Evolutionary conservation across 2,113 vertebrate species (phyloP), one percentile per base, ranked within the genome.

Genomic region (Amphiprion ocellaris): DNA sequence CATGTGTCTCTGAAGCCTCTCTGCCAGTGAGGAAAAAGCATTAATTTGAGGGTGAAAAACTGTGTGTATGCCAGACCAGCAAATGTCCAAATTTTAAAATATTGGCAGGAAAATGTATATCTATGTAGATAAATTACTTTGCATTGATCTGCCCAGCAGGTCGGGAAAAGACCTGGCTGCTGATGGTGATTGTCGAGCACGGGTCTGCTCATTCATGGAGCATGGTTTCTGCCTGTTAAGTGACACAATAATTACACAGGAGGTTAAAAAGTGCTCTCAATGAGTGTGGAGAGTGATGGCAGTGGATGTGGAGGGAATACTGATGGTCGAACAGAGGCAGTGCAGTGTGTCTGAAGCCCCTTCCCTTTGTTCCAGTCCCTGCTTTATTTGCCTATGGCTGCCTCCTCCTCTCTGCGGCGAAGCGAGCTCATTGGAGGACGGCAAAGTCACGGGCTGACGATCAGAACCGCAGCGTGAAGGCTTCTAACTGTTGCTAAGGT

Each of bases 221-320:
- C 67, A 7, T 62, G 72, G 69, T 90, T 89, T 79, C 81, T 86
- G 88, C 71, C 84, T 84, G 91, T 90, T 79, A 92, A 92, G 53
- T 92, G 93, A 94, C 93, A 92, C 85, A 86, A 90, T 95, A 95
- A 95, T 95, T 94, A 93, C 90, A 89, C 79, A 81, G 60, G 17
- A 53, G 65, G 55, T 76, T 90, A 88, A 88, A 90, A 86, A 66
- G 84, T 58, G 49, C 76, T 89, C 50, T 75, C 56, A 39, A 74
- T 72, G 78, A 90, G 81, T 60, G 59, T 69, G 76, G 70, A 55
- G 70, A 84, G 79, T 85, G 93, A 93, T 92, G 84, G 89, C 83
- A 7, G 79, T 63, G 76, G 64, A 89, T 92, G 92, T 88, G 87
- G 69, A 69, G 30, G 60, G 94, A 94, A 95, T 94, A 86, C 83